These are phyloP conservation scores for Andrena fulva DNA, from an alignment of 2,888 invertebrate genomes.

Conservation along the genomic window DNA sequence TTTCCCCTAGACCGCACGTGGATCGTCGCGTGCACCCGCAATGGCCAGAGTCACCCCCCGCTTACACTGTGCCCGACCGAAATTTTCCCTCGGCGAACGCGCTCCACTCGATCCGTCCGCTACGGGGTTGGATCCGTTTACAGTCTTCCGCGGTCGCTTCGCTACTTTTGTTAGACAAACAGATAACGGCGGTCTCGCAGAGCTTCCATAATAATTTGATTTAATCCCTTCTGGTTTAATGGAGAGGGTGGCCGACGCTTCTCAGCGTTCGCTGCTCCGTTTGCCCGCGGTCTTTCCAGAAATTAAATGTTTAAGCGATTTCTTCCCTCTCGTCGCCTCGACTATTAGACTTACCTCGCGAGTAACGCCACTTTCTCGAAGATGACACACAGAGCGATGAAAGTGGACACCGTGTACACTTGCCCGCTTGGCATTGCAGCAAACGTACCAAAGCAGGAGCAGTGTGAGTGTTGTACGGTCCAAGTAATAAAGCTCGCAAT, in stretches of 20 bases:
- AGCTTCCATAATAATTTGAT: slow-evolving; percentile 21
- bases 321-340: neutral
- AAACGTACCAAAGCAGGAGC: too few relatives aligned
- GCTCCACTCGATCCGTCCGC: neutral
- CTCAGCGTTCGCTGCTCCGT: neutral
- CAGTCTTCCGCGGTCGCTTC: neutral
- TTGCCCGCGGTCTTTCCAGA: neutral
- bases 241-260: neutral
- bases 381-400: neutral
- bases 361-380: neutral
- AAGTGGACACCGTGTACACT: neutral
- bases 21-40: slow-evolving; percentile 45
- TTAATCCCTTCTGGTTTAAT: slow-evolving; percentile 12
- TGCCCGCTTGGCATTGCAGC: neutral
- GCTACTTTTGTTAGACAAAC: slow-evolving; percentile 21
- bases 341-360: neutral
- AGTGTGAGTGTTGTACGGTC: too few relatives aligned
- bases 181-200: slow-evolving; percentile 23
- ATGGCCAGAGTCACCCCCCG: neutral
- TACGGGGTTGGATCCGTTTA: slow-evolving; percentile 4
- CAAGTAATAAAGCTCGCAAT: too few relatives aligned
- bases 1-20: slow-evolving; percentile 50
- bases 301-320: slow-evolving; percentile 27
- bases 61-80: neutral
- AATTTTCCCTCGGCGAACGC: neutral